Evolutionary conservation across 2,888 invertebrate genomes (phyloP).

Genomic region (Saturnia pavonia): DNA sequence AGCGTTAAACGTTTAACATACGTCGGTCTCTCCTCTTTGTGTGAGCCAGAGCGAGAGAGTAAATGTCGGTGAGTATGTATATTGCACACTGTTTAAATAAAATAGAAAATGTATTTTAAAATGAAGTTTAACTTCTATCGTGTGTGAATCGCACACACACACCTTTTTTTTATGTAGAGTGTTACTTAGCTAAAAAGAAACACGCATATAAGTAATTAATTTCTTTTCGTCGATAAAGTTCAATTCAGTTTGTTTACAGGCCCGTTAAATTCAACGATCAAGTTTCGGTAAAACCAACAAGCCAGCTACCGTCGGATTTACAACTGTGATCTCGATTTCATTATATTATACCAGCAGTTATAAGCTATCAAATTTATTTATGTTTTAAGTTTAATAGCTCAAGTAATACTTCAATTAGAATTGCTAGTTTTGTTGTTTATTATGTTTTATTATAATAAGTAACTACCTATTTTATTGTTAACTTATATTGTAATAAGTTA

Average conservation of each 20-base stretch:
- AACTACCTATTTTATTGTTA: background rate
- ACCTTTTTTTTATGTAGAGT: background rate
- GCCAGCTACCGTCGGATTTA: conserved; percentile 15
- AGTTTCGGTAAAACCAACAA: conserved; percentile 14
- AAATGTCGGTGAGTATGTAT: too few relatives aligned
- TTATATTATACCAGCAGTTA: conserved; percentile 19
- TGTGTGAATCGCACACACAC: too few relatives aligned
- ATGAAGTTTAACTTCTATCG: too few relatives aligned
- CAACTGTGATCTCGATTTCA: conserved; percentile 4
- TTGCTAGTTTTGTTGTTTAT: background rate
- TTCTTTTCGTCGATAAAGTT: background rate
- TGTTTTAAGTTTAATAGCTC: conserved; percentile 13
- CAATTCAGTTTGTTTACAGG: conserved; percentile 6
- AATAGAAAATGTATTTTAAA: too few relatives aligned
- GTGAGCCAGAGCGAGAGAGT: too few relatives aligned
- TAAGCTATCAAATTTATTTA: conserved; percentile 26
- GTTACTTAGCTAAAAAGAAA: background rate
- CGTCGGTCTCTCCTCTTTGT: too few relatives aligned
- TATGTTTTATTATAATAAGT: background rate
- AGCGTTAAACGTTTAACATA: too few relatives aligned
- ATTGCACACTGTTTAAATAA: too few relatives aligned
- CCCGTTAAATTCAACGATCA: conserved; percentile 8
- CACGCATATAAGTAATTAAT: background rate
- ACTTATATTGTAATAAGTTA: background rate
- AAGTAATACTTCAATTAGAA: background rate